Conservation (phyloP, 2,113 vertebrate genomes). For the Triplophysa rosa region DNA sequence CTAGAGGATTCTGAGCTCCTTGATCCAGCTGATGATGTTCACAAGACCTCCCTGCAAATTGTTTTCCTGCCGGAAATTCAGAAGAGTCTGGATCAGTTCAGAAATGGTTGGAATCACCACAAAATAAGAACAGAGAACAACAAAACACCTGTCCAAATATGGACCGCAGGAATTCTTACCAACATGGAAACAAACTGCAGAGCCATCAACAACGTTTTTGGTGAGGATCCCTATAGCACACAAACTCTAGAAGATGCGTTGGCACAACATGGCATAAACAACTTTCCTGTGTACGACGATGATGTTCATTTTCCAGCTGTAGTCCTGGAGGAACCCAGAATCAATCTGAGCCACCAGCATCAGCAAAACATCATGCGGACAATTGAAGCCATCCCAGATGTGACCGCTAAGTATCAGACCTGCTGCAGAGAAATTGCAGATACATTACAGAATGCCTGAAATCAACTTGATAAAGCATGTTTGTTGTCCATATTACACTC, state of each 20-base stretch:
- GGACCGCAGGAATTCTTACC: neutral
- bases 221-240: neutral
- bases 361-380: neutral
- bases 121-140: neutral
- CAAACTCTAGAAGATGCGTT: neutral
- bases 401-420: neutral
- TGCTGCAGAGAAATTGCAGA: conserved; percentile 12
- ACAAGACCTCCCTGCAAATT: neutral
- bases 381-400: neutral
- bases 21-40: conserved; percentile 18
- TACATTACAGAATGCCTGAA: neutral
- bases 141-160: neutral
- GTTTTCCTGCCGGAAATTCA: too few relatives aligned
- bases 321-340: conserved; percentile 15
- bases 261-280: conserved; percentile 10
- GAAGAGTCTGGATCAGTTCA: neutral
- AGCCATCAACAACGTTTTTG: neutral
- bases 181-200: neutral
- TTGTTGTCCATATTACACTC: neutral
- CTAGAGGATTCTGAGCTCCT: conserved; percentile 26
- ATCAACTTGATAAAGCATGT: neutral
- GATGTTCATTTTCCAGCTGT: conserved; percentile 29
- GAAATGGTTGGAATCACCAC: neutral
- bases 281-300: neutral
- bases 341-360: conserved; percentile 24